Percentiles rank a stretch among this genome's conserved stretches.
Conservation (phyloP, 2,888 invertebrate genomes). For the Charanyca ferruginea region DNA sequence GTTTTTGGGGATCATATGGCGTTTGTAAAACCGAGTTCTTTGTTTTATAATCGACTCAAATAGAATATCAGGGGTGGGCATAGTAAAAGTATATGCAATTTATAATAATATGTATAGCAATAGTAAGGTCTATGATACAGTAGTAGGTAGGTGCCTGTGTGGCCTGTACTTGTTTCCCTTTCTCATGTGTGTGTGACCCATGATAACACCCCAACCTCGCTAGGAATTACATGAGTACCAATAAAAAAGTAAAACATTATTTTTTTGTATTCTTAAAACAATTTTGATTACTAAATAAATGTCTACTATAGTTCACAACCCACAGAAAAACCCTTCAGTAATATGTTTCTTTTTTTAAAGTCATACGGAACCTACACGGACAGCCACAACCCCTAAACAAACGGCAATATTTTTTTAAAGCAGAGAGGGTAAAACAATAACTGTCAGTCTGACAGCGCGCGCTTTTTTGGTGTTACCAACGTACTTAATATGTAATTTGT, state of each 20-base stretch:
- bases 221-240: neutral
- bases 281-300: no score
- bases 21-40: neutral
- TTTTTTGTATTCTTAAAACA: neutral
- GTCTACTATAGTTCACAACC: no score
- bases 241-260: neutral
- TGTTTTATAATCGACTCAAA: no score
- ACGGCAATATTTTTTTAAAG: slow-evolving; percentile 66
- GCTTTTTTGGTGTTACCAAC: slow-evolving; percentile 83
- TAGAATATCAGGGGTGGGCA: no score
- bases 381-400: slow-evolving; percentile 28
- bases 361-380: slow-evolving; percentile 39
- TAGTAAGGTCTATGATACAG: no score
- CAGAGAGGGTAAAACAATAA: slow-evolving; percentile 74
- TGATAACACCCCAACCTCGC: neutral
- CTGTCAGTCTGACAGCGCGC: slow-evolving; percentile 84
- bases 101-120: no score
- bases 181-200: neutral
- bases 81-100: no score
- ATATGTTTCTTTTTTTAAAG: neutral
- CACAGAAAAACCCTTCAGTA: neutral
- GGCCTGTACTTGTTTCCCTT: neutral
- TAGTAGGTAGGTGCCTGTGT: no score
- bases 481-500: slow-evolving; percentile 89
- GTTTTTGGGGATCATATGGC: slow-evolving; percentile 45